Conservation (phyloP, 2,113 vertebrate species). For the human (Homo sapiens) region GRCh38 chr22:39872501-39873000, state of each 20-base stretch:
- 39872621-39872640: background rate
- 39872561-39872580: background rate
- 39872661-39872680: no score
- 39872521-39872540: background rate
- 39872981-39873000: no score
- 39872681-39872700: background rate
- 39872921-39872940: no score
- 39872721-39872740: background rate
- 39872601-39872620: background rate
- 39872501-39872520: background rate
- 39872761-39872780: background rate
- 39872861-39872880: no score
- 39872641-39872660: background rate
- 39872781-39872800: background rate
- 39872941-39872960: no score
- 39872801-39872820: constrained; percentile 67
- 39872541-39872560: background rate
- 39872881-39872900: no score
- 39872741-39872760: background rate
- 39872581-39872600: background rate
- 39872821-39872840: constrained; percentile 65
- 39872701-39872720: no score
- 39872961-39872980: no score
- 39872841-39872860: constrained; percentile 67
- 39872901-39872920: no score